phyloP scores from a whole-genome alignment of 2,888 invertebrate genomes.

The Osmoderma eremita region DNA sequence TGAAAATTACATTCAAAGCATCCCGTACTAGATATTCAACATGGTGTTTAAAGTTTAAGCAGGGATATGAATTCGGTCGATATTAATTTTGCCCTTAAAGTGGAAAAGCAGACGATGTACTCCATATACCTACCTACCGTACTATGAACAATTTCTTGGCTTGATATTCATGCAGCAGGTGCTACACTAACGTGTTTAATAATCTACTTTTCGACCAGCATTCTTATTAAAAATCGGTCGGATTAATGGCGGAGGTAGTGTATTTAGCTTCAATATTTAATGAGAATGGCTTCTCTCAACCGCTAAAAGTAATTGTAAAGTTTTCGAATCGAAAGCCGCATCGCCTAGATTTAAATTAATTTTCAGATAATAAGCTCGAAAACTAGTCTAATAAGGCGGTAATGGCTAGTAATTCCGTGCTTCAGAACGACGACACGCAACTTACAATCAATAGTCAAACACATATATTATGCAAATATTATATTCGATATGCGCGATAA shows the following conservation, averaged over 20 bases:
- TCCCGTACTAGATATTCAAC: conserved; percentile 7
- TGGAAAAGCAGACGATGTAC: not conserved
- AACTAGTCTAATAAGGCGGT: conserved; percentile 44
- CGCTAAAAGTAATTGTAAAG: not conserved
- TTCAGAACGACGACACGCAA: conserved; percentile 40
- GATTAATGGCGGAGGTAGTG: not conserved
- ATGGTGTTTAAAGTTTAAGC: conserved; percentile 8
- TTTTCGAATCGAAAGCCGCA: conserved; percentile 7
- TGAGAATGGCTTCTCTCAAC: conserved; percentile 1
- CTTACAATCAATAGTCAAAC: conserved; percentile 46
- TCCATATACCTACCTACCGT: not conserved
- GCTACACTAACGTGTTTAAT: conserved; percentile 14
- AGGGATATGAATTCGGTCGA: conserved; percentile 10
- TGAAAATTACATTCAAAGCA: conserved; percentile 18
- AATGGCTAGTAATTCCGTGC: conserved; percentile 45
- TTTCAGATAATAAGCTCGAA: conserved; percentile 38
- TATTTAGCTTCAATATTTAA: not conserved
- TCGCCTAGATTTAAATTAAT: conserved; percentile 41
- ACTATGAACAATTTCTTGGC: conserved; percentile 10
- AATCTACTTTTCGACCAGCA: not conserved
- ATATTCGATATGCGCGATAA: conserved; percentile 51
- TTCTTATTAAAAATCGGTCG: conserved; percentile 9
- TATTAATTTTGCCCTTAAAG: conserved; percentile 6
- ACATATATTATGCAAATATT: conserved; percentile 51
- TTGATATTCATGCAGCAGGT: conserved; percentile 13